Evolutionary conservation across 2,113 vertebrate genomes (phyloP).

Genomic region (Atherinomorus stipes): DNA sequence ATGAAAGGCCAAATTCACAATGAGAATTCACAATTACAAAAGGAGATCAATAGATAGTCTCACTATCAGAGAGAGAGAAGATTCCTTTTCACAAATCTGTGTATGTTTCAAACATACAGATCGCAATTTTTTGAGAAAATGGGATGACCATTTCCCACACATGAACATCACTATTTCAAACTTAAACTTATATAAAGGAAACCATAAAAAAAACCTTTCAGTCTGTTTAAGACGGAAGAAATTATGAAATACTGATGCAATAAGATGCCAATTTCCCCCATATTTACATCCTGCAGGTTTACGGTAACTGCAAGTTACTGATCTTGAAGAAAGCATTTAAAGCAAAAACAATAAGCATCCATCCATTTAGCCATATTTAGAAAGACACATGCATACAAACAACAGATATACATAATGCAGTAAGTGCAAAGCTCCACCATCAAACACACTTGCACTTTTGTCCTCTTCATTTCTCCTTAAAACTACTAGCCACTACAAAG

Average conservation of each 20-base stretch:
- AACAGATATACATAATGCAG: neutral
- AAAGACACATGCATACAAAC: neutral
- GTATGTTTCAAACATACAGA: neutral
- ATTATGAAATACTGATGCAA: neutral
- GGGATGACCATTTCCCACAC: neutral
- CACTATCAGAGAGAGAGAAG: neutral
- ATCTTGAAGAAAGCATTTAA: conserved; percentile 11
- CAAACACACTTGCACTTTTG: neutral
- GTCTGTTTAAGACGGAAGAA: neutral
- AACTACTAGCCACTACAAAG: neutral
- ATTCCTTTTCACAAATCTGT: neutral
- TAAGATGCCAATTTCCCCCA: neutral
- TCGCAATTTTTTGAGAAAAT: no score
- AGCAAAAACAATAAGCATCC: neutral
- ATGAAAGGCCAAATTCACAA: conserved; percentile 8
- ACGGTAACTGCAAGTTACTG: neutral
- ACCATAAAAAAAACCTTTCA: neutral
- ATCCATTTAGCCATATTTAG: neutral
- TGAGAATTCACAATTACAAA: neutral
- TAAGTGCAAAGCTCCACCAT: neutral
- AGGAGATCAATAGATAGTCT: neutral
- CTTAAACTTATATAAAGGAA: no score
- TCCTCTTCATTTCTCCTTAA: conserved; percentile 25
- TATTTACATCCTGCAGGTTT: neutral
- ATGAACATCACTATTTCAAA: neutral